Conservation (phyloP, 2,113 vertebrate species). For the Amblyornis subalaris region DNA sequence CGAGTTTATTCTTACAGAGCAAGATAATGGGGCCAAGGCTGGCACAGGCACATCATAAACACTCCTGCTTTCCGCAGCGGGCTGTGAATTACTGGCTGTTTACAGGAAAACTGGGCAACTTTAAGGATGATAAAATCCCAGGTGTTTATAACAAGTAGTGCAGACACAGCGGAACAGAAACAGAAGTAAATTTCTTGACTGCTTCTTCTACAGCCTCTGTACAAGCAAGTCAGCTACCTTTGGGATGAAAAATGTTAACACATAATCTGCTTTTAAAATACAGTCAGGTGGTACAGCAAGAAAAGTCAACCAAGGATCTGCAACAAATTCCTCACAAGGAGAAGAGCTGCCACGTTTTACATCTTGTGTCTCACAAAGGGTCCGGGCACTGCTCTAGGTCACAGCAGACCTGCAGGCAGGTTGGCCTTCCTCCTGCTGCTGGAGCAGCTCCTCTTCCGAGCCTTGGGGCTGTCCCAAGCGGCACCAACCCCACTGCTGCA, state of each 20-base stretch:
- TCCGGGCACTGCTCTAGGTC: background rate
- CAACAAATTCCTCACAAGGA: background rate
- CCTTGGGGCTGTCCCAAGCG: background rate
- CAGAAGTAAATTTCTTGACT: background rate
- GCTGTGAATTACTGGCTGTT: background rate
- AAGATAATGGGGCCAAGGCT: background rate
- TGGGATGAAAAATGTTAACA: background rate
- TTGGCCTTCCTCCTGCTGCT: background rate
- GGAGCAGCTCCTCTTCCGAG: background rate
- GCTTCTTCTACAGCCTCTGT: background rate
- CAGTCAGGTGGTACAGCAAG: background rate
- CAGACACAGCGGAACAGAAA: background rate
- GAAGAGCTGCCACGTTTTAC: background rate
- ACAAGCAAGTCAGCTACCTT: background rate
- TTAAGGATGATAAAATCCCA: background rate
- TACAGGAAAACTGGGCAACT: background rate
- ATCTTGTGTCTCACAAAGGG: background rate
- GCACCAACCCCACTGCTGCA: background rate
- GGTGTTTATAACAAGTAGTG: background rate
- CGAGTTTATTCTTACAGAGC: background rate
- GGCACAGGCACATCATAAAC: background rate
- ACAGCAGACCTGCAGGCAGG: background rate
- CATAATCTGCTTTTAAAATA: background rate
- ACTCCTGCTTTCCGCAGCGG: background rate
- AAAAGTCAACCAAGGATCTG: background rate